Conservation (phyloP, 2,797 vertebrate species). For the Pitangus sulphuratus region DNA sequence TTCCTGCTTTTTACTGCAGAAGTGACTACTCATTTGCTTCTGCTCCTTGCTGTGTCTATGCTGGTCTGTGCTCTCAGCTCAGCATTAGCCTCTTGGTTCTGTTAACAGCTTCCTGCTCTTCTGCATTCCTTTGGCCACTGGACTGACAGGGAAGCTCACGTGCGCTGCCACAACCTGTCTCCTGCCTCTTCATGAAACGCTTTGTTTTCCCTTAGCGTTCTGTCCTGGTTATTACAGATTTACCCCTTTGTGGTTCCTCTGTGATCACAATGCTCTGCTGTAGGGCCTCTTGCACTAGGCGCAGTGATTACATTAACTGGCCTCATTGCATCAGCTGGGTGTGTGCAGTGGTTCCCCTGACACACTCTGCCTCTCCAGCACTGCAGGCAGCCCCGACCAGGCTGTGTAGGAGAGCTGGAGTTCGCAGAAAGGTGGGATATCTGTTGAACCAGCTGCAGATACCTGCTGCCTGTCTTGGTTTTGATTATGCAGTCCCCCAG, state of each 20-base stretch:
- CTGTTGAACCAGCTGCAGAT: neutral
- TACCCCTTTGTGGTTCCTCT: neutral
- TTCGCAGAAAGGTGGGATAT: neutral
- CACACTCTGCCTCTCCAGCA: fast-evolving
- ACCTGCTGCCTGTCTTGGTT: neutral
- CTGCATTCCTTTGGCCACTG: neutral
- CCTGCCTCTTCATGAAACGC: neutral
- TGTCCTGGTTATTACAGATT: neutral
- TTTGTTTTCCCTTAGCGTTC: neutral
- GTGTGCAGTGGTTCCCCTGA: neutral
- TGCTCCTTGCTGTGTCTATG: neutral
- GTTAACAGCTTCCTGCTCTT: neutral
- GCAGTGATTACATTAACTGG: neutral
- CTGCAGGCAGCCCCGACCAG: neutral
- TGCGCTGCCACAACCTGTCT: neutral
- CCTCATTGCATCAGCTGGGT: neutral
- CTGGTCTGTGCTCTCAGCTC: neutral
- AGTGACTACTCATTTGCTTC: neutral
- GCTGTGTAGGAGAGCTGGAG: neutral
- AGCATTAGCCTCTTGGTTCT: neutral
- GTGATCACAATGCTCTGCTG: neutral
- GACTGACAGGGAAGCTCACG: neutral
- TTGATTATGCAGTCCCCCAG: neutral
- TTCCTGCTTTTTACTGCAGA: neutral
- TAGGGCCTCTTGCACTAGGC: neutral